These are phyloP conservation scores for Ptilodon capucinus DNA, from an alignment of 2,888 invertebrate genomes.

Conservation along the genomic window DNA sequence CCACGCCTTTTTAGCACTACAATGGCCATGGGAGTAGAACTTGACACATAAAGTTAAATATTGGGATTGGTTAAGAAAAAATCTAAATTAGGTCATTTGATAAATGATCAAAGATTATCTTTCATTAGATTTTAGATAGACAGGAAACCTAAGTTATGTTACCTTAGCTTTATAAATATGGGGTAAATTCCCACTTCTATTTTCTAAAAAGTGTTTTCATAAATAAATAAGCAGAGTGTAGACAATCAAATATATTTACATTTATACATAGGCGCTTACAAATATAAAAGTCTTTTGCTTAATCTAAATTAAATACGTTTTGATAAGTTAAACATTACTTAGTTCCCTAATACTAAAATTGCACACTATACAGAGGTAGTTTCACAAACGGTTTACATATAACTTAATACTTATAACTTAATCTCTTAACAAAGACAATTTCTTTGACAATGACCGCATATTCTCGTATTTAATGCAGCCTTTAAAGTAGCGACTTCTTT, in stretches of 20 bases:
- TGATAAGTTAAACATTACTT: background rate
- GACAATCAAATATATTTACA: background rate
- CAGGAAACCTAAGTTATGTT: too few species aligned
- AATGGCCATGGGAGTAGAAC: background rate
- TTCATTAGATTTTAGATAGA: background rate
- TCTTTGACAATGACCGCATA: slow-evolving; percentile 43
- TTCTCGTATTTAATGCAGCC: slow-evolving; percentile 37
- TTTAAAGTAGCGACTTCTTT: slow-evolving; percentile 53
- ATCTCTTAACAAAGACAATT: slow-evolving; percentile 27
- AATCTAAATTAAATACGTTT: background rate
- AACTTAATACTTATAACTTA: slow-evolving; percentile 2
- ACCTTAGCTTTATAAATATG: too few species aligned
- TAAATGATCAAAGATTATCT: too few species aligned
- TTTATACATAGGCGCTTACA: background rate
- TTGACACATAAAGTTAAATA: background rate
- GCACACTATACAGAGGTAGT: slow-evolving; percentile 33
- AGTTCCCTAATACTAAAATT: slow-evolving; percentile 23
- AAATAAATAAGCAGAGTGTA: background rate
- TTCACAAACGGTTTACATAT: slow-evolving; percentile 16
- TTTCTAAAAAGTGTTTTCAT: background rate
- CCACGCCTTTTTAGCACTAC: slow-evolving; percentile 33
- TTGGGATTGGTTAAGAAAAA: background rate
- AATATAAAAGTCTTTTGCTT: background rate
- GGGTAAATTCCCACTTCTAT: too few species aligned
- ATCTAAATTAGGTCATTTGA: too few species aligned